phyloP scores from a whole-genome alignment of 2,888 invertebrate species.

The Xestia ashworthii region DNA sequence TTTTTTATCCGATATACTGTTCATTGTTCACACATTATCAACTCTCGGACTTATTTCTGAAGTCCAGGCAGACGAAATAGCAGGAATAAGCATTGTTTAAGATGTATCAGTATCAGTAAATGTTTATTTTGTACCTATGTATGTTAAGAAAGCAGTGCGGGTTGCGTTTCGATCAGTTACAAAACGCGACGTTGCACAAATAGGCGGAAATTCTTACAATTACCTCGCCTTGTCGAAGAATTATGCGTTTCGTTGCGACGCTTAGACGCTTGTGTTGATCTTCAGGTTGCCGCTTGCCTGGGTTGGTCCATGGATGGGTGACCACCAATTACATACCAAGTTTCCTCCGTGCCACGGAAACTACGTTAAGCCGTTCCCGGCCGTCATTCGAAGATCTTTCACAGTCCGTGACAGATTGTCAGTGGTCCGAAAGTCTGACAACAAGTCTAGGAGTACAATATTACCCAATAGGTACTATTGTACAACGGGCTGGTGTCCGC shows the following conservation, averaged over 20 bases:
- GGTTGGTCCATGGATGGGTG: too few relatives aligned
- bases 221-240: constrained; percentile 24
- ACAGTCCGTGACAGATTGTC: too few relatives aligned
- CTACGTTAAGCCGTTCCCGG: too few relatives aligned
- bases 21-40: background rate
- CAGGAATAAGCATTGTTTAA: background rate
- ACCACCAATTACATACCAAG: too few relatives aligned
- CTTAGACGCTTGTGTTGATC: too few relatives aligned
- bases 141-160: constrained; percentile 26
- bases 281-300: too few relatives aligned
- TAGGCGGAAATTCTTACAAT: constrained; percentile 44
- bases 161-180: constrained; percentile 35
- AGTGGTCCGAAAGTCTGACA: too few relatives aligned
- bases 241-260: constrained; percentile 6
- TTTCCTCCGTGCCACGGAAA: too few relatives aligned
- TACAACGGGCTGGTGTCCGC: too few relatives aligned
- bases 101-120: background rate
- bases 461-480: too few relatives aligned
- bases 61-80: background rate
- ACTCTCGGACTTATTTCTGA: background rate
- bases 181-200: constrained; percentile 49
- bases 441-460: too few relatives aligned
- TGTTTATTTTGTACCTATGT: background rate
- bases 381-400: too few relatives aligned
- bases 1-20: background rate